Percentiles rank a stretch among this genome's conserved stretches.
These are phyloP conservation scores for Laothoe populi DNA, from an alignment of 2,888 invertebrate genomes.

Conservation along the genomic window DNA sequence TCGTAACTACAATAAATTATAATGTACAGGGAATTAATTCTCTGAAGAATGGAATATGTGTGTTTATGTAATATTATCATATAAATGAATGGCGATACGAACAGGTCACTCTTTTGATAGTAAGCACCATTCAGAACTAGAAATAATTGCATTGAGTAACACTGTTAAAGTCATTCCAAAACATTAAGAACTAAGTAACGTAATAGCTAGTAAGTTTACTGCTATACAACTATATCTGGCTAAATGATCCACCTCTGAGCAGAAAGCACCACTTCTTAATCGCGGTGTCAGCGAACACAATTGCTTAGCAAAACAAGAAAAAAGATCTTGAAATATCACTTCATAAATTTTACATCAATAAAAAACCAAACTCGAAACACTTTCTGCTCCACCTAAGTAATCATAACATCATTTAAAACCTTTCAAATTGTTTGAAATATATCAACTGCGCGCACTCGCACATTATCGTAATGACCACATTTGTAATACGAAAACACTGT, in stretches of 20 bases:
- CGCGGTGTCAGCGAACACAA: slow-evolving; percentile 4
- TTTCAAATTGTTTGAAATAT: slow-evolving; percentile 44
- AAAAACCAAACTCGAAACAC: slow-evolving; percentile 22
- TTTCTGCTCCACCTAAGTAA: slow-evolving; percentile 5
- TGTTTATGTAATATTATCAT: no score
- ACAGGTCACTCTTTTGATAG: no score
- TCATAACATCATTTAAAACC: slow-evolving; percentile 37
- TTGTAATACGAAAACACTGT: slow-evolving; percentile 41
- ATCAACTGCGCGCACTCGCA: slow-evolving; percentile 42
- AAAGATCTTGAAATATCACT: background rate
- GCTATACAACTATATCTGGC: background rate
- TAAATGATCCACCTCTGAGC: background rate
- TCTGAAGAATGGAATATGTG: no score
- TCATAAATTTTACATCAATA: slow-evolving; percentile 24
- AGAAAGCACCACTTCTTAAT: background rate
- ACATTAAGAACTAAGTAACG: no score
- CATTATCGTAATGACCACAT: slow-evolving; percentile 46
- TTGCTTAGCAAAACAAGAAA: background rate
- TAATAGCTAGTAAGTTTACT: no score
- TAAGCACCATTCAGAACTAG: no score
- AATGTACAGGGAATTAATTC: no score
- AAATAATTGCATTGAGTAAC: no score
- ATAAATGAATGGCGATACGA: no score
- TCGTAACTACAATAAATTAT: no score
- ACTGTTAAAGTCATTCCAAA: no score